Evolutionary conservation across 2,113 vertebrate genomes (phyloP), one percentile per base, ranked within the genome.

Genomic region (Anoura caudifer): DNA sequence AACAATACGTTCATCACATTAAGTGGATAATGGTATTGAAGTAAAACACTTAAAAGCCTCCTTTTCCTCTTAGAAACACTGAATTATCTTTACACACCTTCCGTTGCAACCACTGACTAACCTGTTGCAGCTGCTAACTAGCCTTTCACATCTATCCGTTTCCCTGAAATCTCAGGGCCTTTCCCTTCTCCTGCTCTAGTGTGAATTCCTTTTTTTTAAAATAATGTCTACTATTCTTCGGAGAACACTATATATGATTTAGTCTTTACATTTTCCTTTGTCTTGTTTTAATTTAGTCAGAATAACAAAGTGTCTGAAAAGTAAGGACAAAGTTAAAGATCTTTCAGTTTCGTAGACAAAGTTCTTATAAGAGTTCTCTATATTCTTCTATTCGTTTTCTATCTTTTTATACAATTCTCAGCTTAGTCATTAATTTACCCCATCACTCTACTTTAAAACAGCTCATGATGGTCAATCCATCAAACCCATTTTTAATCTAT

Each of bases 261-360:
- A 63, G 61, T 61, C 59, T 61, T 91, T 88, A 36, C 63, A 22
- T 38, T 76, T 92, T 79, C 45, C 20, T 72, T 82, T 31, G 77
- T 95, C 2, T 47, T 41, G 13, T 14, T 96, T 92, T 95, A 63
- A 90, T 70, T 63, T 93, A 5, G 93, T 89, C 6, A 87, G 69
- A 59, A 22, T 95, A 69, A 67, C 33, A 33, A 7, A 90, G 15
- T 14, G 38, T 85, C 20, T 91, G 31, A 83, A 92, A 97, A 54
- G n/a, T 36, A 45, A 7, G 19, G 8, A 73, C 10, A 9, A 95
- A 69, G 14, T 95, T 82, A 63, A 36, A 88, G 31, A 41, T n/a
- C 10, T 59, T 88, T 31, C 8, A n/a, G 13, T 73, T 77, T 94
- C 54, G 45, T 47, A 31, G 33, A 69, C 8, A 79, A 69, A 43